These are phyloP conservation scores for Salmo trutta DNA, from an alignment of 2,797 vertebrate genomes.

Conservation along the genomic window DNA sequence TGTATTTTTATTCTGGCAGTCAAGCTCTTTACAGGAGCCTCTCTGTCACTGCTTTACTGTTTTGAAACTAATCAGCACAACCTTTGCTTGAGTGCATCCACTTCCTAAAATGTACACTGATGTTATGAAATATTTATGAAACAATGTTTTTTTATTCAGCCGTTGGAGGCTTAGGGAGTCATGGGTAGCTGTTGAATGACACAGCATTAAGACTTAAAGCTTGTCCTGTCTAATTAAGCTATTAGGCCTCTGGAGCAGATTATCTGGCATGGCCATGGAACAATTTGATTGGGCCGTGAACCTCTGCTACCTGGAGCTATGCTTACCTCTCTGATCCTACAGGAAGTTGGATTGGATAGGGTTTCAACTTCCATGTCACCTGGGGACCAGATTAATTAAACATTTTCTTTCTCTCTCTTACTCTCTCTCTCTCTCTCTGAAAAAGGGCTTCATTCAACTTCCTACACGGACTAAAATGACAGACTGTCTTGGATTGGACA, in stretches of 20 bases:
- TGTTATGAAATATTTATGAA: background rate
- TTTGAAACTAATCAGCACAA: conserved; percentile 1
- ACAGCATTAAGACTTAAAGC: background rate
- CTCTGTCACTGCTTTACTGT: background rate
- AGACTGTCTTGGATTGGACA: background rate
- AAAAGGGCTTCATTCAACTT: background rate
- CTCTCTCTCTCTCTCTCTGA: background rate
- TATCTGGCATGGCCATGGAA: conserved; percentile 8
- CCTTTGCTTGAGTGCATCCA: background rate
- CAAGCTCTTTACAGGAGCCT: background rate
- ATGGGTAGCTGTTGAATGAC: conserved; percentile 1
- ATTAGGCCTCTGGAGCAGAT: conserved; percentile 3
- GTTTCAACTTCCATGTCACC: conserved; percentile 4
- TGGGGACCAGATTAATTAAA: conserved; percentile 1
- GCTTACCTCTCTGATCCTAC: conserved; percentile 12
- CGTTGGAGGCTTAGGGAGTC: background rate
- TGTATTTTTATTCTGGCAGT: background rate
- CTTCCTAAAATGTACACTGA: background rate
- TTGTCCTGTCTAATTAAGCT: conserved; percentile 1
- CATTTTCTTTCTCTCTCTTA: background rate
- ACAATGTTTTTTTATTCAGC: background rate
- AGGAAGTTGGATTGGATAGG: conserved; percentile 2
- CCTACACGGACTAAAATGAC: background rate
- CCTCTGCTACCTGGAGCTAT: background rate
- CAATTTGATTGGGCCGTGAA: background rate